Base-by-base conservation (phyloP, 1,140 invertebrate genomes). In the Nasonia vitripennis region DNA sequence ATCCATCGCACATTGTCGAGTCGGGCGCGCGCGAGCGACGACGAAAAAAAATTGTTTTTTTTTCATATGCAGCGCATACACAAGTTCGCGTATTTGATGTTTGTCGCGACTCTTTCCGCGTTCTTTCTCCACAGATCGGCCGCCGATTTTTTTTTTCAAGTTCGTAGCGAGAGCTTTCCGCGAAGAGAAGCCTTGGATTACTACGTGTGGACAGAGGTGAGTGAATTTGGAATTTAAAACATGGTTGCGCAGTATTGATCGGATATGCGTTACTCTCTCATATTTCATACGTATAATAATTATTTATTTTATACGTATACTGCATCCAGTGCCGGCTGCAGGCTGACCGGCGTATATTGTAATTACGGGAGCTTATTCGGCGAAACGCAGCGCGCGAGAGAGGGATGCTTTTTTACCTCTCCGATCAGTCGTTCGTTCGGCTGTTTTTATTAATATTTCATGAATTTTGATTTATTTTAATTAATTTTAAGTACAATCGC, bases 401-500 rank as follows among this genome's bases (percentile, higher is more conserved):
- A 62, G 17, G 55, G 6, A 62, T 62, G 48, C n/a, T 75, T 85
- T 81, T 85, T 77, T 77, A 37, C 3, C 12, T 55, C 67, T 37
- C 70, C 45, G 74, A 7, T 27, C 20, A 34, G 17, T 55, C 67
- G 48, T 62, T 75, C 74, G 34, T 37, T 45, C 41, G 41, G 7
- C 14, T 34, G 74, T 82, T 62, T 74, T 82, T 82, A 82, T 75
- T 75, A 67, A 82, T 67, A 82, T 85, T 78, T 70, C 79, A 77
- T 81, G 51, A 77, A 85, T 81, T 85, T 85, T 77, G 78, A 85
- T 81, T 85, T 85, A 85, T 85, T 85, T 85, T 81, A 85, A 85
- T 85, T 85, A 85, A 85, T 81, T 81, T 85, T 41, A 81, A 81
- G 78, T 81, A 81, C 79, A 85, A 85, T 77, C 62, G 79, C 23